phyloP scores from a whole-genome alignment of 1,140 invertebrate genomes.

The Procambarus clarkii region DNA sequence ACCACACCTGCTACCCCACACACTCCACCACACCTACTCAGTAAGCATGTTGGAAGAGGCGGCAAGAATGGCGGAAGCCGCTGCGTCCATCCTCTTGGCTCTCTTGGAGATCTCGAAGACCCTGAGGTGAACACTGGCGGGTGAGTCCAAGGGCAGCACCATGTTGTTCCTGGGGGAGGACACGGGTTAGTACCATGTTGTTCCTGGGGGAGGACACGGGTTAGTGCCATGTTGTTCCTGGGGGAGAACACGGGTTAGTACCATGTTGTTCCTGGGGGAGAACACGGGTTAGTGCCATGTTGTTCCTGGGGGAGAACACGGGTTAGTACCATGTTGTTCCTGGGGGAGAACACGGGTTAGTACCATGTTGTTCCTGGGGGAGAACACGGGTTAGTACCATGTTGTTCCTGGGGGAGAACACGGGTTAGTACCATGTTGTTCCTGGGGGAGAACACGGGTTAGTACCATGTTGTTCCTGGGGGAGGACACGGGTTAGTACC shows the following conservation, averaged over 20 bases:
- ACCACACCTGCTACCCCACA: too few species aligned
- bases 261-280: too few species aligned
- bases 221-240: neutral
- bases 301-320: neutral
- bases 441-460: too few species aligned
- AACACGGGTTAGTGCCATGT: neutral
- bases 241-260: neutral
- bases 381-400: too few species aligned
- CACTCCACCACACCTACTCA: neutral
- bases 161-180: neutral
- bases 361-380: too few species aligned
- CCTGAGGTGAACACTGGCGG: neutral
- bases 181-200: neutral
- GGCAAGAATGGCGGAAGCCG: neutral
- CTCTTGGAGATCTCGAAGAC: neutral
- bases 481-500: too few species aligned
- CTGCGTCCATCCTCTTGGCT: neutral
- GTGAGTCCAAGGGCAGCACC: neutral
- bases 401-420: too few species aligned
- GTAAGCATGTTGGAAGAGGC: neutral
- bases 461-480: too few species aligned
- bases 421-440: too few species aligned
- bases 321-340: too few species aligned
- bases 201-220: too few species aligned
- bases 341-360: too few species aligned